Percentiles rank a stretch among this genome's conserved stretches.
These are phyloP conservation scores for Nipponia nippon DNA, from an alignment of 2,113 vertebrate genomes.

Conservation along the genomic window DNA sequence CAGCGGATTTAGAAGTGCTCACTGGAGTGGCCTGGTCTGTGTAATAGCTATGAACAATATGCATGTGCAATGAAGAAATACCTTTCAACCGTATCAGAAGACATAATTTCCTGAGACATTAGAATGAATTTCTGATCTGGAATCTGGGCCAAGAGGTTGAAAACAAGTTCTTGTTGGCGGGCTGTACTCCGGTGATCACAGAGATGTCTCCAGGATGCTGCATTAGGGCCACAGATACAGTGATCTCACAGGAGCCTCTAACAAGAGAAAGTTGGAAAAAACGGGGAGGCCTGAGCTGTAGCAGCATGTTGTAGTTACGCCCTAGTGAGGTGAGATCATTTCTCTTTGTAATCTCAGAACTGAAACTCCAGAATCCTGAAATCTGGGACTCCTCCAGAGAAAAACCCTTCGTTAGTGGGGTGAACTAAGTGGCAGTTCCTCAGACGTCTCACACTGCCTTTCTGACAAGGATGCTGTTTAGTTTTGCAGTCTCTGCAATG, in stretches of 20 bases:
- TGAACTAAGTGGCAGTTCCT: neutral
- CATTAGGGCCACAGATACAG: neutral
- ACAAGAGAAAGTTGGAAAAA: neutral
- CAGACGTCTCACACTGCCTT: neutral
- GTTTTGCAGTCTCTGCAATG: neutral
- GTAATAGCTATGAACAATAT: neutral
- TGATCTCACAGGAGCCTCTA: neutral
- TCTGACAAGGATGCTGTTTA: neutral
- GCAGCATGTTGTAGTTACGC: neutral
- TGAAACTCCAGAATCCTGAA: neutral
- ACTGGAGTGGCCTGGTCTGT: neutral
- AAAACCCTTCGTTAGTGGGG: neutral
- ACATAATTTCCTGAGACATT: neutral
- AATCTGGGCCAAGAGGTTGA: neutral
- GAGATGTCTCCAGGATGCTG: neutral
- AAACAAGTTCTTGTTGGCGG: neutral
- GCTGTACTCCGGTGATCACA: neutral
- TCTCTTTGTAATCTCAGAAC: neutral
- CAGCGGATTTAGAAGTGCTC: neutral
- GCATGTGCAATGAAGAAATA: neutral
- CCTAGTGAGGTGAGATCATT: constrained; percentile 30
- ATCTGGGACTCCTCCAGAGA: neutral
- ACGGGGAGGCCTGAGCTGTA: neutral
- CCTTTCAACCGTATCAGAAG: neutral
- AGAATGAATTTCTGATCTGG: neutral